These are phyloP conservation scores for Rhagophthalmus giganteus DNA, from an alignment of 2,888 invertebrate species.

Conservation along the genomic window DNA sequence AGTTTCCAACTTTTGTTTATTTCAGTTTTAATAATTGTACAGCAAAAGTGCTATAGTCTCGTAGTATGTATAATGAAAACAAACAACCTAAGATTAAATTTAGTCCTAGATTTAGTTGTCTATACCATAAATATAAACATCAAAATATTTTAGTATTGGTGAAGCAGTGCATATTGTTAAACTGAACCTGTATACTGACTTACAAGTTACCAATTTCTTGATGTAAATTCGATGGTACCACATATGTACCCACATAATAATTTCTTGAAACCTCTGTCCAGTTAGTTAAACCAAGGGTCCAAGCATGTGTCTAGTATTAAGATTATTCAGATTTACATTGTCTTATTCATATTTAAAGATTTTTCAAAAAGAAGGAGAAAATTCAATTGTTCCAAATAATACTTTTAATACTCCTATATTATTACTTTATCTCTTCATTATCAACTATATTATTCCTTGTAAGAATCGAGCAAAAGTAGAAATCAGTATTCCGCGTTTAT, in stretches of 20 bases:
- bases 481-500: too few relatives aligned
- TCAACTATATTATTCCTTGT: too few relatives aligned
- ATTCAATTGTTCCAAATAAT: too few relatives aligned
- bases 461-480: too few relatives aligned
- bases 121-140: constrained; percentile 22
- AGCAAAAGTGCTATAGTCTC: constrained; percentile 15
- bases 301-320: constrained; percentile 27
- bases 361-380: constrained; percentile 2
- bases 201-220: constrained; percentile 2
- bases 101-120: constrained; percentile 19
- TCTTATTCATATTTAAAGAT: constrained; percentile 1
- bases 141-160: constrained; percentile 17
- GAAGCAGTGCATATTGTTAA: constrained; percentile 19
- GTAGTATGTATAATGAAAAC: constrained; percentile 1
- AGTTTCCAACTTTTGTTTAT: too few relatives aligned
- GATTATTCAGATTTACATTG: constrained; percentile 4
- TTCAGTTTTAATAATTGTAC: constrained; percentile 11
- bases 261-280: constrained; percentile 32
- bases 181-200: constrained; percentile 9
- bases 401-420: too few relatives aligned
- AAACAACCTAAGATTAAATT: constrained; percentile 5
- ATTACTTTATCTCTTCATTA: too few relatives aligned
- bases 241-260: too few relatives aligned
- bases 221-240: too few relatives aligned
- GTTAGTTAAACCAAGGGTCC: constrained; percentile 37